Percentiles rank a stretch among this genome's conserved stretches.
These are phyloP conservation scores for Pitangus sulphuratus DNA, from an alignment of 2,797 vertebrate genomes.

Conservation along the genomic window DNA sequence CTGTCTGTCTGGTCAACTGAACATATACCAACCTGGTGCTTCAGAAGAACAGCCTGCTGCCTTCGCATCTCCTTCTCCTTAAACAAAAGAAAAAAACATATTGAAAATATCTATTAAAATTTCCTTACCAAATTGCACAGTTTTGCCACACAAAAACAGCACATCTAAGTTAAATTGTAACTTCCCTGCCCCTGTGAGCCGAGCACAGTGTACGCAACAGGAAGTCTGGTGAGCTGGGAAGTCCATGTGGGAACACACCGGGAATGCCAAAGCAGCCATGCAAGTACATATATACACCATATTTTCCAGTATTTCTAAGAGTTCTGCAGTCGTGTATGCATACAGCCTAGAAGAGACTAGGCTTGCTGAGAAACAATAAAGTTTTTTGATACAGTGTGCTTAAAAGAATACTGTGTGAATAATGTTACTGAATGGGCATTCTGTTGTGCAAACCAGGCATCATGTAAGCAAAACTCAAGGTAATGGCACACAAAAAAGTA, in stretches of 20 bases:
- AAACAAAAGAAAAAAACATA: conserved; percentile 58
- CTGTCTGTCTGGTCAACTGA: background rate
- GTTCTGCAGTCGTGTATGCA: background rate
- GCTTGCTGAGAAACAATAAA: background rate
- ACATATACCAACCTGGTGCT: conserved; percentile 88
- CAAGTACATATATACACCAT: background rate
- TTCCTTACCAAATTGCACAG: background rate
- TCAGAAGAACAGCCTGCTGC: conserved; percentile 91
- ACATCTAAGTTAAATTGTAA: background rate
- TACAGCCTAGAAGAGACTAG: background rate
- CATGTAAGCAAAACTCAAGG: background rate
- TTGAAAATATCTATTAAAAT: background rate
- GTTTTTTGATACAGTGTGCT: background rate
- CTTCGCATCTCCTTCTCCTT: conserved; percentile 94
- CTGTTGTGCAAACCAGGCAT: background rate
- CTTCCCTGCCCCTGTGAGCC: background rate
- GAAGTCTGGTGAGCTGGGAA: background rate
- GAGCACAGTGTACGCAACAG: background rate
- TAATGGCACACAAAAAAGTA: background rate
- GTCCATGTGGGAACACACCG: background rate
- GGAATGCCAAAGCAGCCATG: background rate
- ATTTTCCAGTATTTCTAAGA: background rate
- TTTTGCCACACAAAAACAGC: background rate
- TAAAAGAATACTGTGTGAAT: background rate
- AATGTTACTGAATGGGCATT: background rate